Base-by-base conservation (phyloP, 2,113 vertebrate genomes). In the Syrrhaptes paradoxus region DNA sequence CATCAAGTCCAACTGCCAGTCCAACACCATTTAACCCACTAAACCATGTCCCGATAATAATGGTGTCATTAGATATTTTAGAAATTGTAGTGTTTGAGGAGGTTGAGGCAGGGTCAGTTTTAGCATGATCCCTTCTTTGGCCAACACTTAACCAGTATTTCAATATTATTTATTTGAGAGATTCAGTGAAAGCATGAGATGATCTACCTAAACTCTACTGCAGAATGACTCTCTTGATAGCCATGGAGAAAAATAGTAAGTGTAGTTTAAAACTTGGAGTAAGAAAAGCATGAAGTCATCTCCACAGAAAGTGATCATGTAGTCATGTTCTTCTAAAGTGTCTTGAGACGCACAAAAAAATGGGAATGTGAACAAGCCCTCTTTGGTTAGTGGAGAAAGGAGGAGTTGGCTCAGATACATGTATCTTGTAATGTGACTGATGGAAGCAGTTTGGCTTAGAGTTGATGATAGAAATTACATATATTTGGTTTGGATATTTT, bases 51-150 rank as follows among this genome's bases (percentile, higher is more conserved):
- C 38, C 38, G 11, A 41, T 41, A 36, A 49, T 36, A 46, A 71
- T 10, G 15, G 17, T 24, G 8, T 26, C 61, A 46, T 5, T 41
- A 41, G 20, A 4, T 62, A 12, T 36, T 84, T 59, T 12, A 59
- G 22, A 71, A 51, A 78, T 8, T 1, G 15, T 15, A 36, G 25
- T 19, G n/a, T 11, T 65, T 66, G 18, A 22, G 29, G 22, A 3
- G 13, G 18, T 38, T 45, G 34, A 51, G 29, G 9, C 52, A 83
- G 74, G 10, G 21, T 34, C 41, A 19, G 18, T 57, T 74, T 83
- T 20, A 45, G 6, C 0, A 0, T 3, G 6, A 43, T 38, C 18
- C 6, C 17, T 25, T 63, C 49, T 46, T 49, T 36, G 46, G 20
- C 61, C 55, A 72, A 2, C 13, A 7, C 17, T 58, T 34, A 9